These are phyloP conservation scores for Chaenodraco wilsoni DNA, from an alignment of 2,797 vertebrate species.

Conservation along the genomic window DNA sequence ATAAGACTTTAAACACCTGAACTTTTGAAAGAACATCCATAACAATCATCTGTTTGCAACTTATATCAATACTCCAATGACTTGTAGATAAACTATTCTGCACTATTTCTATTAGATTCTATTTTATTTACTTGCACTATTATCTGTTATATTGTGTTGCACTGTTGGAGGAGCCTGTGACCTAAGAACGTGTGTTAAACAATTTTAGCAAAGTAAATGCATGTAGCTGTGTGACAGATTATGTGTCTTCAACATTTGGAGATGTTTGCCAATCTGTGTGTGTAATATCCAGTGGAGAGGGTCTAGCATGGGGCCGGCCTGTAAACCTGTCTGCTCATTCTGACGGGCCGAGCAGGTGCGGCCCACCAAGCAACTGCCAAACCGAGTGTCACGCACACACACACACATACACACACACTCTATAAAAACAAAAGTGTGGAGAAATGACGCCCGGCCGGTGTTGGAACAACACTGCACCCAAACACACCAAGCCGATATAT, in stretches of 20 bases:
- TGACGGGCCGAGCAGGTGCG: constrained; percentile 73
- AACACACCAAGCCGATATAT: constrained; percentile 35
- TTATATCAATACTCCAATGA: too few species aligned
- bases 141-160: too few species aligned
- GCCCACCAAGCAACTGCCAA: constrained; percentile 40
- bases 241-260: constrained; percentile 4
- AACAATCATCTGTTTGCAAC: too few species aligned
- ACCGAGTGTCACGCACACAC: constrained; percentile 15
- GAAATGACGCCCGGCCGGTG: constrained; percentile 46
- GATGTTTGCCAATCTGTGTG: constrained; percentile 4
- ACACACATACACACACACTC: constrained; percentile 27
- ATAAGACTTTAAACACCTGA: too few species aligned
- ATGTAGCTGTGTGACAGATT: background rate
- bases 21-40: too few species aligned
- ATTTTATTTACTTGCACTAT: too few species aligned
- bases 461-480: constrained; percentile 47
- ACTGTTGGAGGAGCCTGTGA: too few species aligned
- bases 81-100: too few species aligned
- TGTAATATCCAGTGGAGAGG: constrained; percentile 23
- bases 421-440: constrained; percentile 62
- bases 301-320: constrained; percentile 33
- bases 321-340: constrained; percentile 65
- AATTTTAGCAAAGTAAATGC: background rate
- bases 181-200: background rate
- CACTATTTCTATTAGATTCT: too few species aligned